Percentiles rank a stretch among this genome's conserved stretches.
phyloP scores from a whole-genome alignment of 1,140 invertebrate genomes.

The Philopotamus ludificatus region DNA sequence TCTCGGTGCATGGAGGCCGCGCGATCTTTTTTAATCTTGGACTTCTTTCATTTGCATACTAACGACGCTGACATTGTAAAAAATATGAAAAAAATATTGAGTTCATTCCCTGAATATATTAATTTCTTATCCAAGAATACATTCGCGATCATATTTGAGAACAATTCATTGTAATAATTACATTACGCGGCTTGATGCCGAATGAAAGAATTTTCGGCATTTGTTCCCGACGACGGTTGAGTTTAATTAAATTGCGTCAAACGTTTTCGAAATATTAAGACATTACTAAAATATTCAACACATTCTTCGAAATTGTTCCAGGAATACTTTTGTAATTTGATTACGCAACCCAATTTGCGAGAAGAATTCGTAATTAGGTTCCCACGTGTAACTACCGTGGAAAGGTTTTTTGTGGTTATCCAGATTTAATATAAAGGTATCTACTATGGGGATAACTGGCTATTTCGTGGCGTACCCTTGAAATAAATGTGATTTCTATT shows the following conservation, averaged over 20 bases:
- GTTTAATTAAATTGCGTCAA: slow-evolving; percentile 23
- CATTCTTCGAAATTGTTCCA: slow-evolving; percentile 13
- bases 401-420: no score
- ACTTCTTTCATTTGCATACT: slow-evolving; percentile 28
- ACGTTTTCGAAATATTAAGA: neutral
- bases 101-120: neutral
- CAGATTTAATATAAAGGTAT: no score
- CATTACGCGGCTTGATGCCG: neutral
- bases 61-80: no score
- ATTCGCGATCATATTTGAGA: neutral
- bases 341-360: slow-evolving; percentile 17
- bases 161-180: no score
- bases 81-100: no score
- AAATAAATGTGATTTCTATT: no score
- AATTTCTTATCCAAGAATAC: neutral
- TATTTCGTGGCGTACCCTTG: no score
- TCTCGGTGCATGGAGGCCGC: neutral
- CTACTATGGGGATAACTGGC: no score
- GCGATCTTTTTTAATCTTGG: slow-evolving; percentile 24
- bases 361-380: slow-evolving; percentile 25
- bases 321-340: slow-evolving; percentile 24
- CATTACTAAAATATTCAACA: neutral
- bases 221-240: neutral
- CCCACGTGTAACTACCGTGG: neutral
- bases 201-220: neutral